A percentile compares a stretch with the other conserved stretches of the same genome.
phyloP scores from a whole-genome alignment of 2,113 vertebrate species.

The Osmerus mordax region DNA sequence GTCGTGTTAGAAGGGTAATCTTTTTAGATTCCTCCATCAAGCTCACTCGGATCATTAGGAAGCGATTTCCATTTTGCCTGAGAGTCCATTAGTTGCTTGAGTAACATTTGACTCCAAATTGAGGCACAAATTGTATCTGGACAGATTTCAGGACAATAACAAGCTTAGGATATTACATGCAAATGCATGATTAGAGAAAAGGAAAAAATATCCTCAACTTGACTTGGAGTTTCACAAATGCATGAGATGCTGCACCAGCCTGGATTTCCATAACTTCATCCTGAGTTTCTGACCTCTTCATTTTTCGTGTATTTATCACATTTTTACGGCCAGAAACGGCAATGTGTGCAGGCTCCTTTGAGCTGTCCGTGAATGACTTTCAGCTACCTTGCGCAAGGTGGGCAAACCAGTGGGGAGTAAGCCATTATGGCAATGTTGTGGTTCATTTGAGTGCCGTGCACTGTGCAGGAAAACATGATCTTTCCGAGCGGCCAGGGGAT shows the following conservation, averaged over 20 bases:
- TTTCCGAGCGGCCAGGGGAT: conserved; percentile 70
- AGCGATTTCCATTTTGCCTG: conserved; percentile 71
- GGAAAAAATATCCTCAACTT: conserved; percentile 37
- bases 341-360: conserved; percentile 48
- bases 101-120: conserved; percentile 68
- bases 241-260: conserved; percentile 34
- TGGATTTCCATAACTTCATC: not conserved
- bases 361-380: conserved; percentile 70
- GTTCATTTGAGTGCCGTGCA: conserved; percentile 71
- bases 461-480: conserved; percentile 68
- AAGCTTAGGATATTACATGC: conserved; percentile 59
- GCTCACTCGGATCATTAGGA: conserved; percentile 73
- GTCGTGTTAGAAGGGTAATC: conserved; percentile 69
- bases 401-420: conserved; percentile 66
- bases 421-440: conserved; percentile 67
- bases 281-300: conserved; percentile 32
- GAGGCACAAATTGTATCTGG: conserved; percentile 68
- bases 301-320: conserved; percentile 58
- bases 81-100: conserved; percentile 71
- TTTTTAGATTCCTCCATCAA: conserved; percentile 72
- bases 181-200: conserved; percentile 64
- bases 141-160: conserved; percentile 66
- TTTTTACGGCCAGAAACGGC: conserved; percentile 69
- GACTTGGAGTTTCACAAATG: conserved; percentile 32
- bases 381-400: conserved; percentile 71